phyloP scores from a whole-genome alignment of 2,113 vertebrate species.

The Beaufortia kweichowensis region DNA sequence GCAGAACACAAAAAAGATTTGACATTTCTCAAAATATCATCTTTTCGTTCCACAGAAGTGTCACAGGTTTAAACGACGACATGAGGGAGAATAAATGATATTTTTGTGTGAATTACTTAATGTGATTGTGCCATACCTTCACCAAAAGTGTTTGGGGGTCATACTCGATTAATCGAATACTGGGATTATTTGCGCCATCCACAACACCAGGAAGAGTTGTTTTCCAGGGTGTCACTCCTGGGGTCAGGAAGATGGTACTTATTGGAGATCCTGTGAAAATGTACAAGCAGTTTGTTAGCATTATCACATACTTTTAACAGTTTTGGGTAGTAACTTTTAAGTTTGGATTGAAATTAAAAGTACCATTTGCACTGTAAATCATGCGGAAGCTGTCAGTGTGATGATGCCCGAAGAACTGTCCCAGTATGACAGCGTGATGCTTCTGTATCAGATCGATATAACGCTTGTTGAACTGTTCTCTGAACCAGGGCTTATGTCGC shows the following conservation, averaged over 20 bases:
- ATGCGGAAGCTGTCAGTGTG: conserved; percentile 91
- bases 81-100: too few species aligned
- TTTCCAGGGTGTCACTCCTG: conserved; percentile 92
- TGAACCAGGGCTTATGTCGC: conserved; percentile 82
- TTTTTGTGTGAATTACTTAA: too few species aligned
- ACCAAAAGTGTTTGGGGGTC: conserved; percentile 81
- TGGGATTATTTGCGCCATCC: conserved; percentile 94
- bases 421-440: conserved; percentile 80
- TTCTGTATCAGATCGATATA: conserved; percentile 80
- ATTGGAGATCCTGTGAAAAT: conserved; percentile 76
- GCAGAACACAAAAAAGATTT: too few species aligned
- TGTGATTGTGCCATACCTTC: conserved; percentile 71
- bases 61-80: too few species aligned
- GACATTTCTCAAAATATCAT: too few species aligned
- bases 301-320: not conserved
- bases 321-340: not conserved
- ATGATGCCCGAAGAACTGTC: conserved; percentile 96
- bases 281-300: not conserved
- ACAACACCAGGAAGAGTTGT: conserved; percentile 87
- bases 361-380: conserved; percentile 84
- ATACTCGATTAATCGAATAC: conserved; percentile 85
- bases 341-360: not conserved
- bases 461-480: conserved; percentile 73
- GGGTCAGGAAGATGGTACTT: conserved; percentile 86
- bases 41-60: too few species aligned